A percentile compares a stretch with the other conserved stretches of the same genome.
Evolutionary conservation across 2,797 vertebrate genomes (phyloP).

Genomic region (Sebastes nivosus): DNA sequence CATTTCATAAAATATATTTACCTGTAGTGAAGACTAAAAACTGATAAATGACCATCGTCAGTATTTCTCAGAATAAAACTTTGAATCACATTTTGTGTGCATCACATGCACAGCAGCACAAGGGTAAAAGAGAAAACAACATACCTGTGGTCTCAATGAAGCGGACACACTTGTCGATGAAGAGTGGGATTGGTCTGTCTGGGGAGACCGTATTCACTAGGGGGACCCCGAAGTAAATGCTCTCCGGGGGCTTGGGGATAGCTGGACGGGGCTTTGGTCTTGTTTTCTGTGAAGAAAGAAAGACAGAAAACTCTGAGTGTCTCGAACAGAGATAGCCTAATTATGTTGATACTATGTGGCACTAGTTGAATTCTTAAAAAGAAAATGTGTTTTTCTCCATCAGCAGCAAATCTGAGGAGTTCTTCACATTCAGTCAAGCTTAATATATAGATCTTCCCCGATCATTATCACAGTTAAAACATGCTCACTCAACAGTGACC

Average conservation of each 20-base stretch:
- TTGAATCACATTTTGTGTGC: no score
- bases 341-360: not conserved
- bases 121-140: slow-evolving; percentile 3
- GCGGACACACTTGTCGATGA: slow-evolving; percentile 95
- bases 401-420: not conserved
- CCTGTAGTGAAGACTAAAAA: not conserved
- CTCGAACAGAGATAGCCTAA: not conserved
- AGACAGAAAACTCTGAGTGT: slow-evolving; percentile 6
- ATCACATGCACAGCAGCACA: not conserved
- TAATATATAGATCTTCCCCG: not conserved
- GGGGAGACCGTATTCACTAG: slow-evolving; percentile 87
- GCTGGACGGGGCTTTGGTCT: slow-evolving; percentile 92
- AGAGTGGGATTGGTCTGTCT: slow-evolving; percentile 93
- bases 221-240: slow-evolving; percentile 92
- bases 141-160: slow-evolving; percentile 95
- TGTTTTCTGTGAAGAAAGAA: slow-evolving; percentile 84
- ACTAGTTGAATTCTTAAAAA: slow-evolving; percentile 1
- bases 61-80: not conserved
- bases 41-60: not conserved
- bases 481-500: not conserved
- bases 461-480: not conserved
- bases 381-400: not conserved
- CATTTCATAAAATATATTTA: not conserved
- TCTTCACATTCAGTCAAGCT: not conserved
- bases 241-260: slow-evolving; percentile 93